Conservation (phyloP, 2,888 invertebrate genomes). For the Muscina levida region DNA sequence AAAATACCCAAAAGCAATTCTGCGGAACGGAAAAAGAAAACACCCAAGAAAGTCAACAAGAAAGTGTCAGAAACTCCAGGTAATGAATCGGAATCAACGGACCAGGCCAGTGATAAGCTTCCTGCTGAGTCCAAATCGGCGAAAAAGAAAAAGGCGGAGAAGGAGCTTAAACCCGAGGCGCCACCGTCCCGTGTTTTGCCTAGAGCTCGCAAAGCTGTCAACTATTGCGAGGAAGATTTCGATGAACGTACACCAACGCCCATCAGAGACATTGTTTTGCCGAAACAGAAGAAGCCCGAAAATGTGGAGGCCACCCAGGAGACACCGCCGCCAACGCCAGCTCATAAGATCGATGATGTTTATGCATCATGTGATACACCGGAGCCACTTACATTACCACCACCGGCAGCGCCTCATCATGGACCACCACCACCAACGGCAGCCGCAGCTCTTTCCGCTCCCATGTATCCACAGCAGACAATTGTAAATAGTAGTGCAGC, state of each 20-base stretch:
- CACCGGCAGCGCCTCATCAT: constrained; percentile 44
- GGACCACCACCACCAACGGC: constrained; percentile 54
- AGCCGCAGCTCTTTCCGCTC: constrained; percentile 43
- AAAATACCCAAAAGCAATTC: constrained; percentile 76
- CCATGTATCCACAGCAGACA: constrained; percentile 69
- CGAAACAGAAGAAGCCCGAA: constrained; percentile 74
- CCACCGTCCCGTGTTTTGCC: constrained; percentile 77
- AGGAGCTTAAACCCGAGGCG: constrained; percentile 77
- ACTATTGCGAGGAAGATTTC: constrained; percentile 83
- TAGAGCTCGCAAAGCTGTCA: constrained; percentile 83
- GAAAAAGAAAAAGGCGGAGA: constrained; percentile 77
- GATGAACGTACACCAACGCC: constrained; percentile 78
- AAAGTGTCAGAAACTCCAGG: constrained; percentile 44
- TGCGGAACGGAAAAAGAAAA: constrained; percentile 77
- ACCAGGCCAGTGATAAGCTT: constrained; percentile 31
- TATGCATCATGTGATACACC: constrained; percentile 58
- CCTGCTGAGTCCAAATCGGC: constrained; percentile 59
- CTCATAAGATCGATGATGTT: constrained; percentile 43
- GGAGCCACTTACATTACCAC: constrained; percentile 63
- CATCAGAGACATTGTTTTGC: constrained; percentile 78
- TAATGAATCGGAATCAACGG: constrained; percentile 61
- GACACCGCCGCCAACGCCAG: constrained; percentile 61
- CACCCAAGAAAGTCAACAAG: constrained; percentile 70
- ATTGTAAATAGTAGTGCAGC: constrained; percentile 68
- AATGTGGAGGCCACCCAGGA: constrained; percentile 46